Evolutionary conservation across 2,113 vertebrate species (phyloP).

Genomic region (Vulpes lagopus): DNA sequence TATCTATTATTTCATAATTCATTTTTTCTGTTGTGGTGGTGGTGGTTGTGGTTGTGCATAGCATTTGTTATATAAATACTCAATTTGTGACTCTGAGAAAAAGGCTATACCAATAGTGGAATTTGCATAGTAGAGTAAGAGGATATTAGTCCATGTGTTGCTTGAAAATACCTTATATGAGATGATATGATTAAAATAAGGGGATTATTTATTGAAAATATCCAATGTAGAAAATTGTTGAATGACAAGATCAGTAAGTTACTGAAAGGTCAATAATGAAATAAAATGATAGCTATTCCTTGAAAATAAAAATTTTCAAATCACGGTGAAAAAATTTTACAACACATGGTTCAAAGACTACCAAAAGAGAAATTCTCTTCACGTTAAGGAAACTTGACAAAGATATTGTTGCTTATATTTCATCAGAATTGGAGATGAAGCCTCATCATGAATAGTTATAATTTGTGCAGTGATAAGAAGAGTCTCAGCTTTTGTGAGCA

Average conservation of each 20-base stretch:
- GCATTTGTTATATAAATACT: not conserved
- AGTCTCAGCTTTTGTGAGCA: not conserved
- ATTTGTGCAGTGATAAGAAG: not conserved
- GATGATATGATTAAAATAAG: constrained; percentile 29
- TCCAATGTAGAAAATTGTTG: not conserved
- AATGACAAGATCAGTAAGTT: not conserved
- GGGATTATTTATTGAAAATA: not conserved
- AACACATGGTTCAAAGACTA: not conserved
- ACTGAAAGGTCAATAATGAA: not conserved
- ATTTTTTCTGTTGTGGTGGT: not conserved
- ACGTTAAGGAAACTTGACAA: not conserved
- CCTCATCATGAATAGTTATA: not conserved
- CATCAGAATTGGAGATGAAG: not conserved
- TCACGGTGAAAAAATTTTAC: not conserved
- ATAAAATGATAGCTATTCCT: not conserved
- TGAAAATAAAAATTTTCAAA: not conserved
- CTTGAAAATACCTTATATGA: constrained; percentile 15
- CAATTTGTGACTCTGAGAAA: not conserved
- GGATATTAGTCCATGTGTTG: not conserved
- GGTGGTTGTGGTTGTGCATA: not conserved
- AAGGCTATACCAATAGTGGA: not conserved
- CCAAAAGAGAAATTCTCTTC: not conserved
- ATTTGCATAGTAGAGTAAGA: not conserved
- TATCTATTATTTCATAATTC: not conserved
- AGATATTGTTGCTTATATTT: constrained; percentile 4